Evolutionary conservation across 2,888 invertebrate species (phyloP), one percentile per base, ranked within the genome.

Genomic region (Apotomis betuletana): DNA sequence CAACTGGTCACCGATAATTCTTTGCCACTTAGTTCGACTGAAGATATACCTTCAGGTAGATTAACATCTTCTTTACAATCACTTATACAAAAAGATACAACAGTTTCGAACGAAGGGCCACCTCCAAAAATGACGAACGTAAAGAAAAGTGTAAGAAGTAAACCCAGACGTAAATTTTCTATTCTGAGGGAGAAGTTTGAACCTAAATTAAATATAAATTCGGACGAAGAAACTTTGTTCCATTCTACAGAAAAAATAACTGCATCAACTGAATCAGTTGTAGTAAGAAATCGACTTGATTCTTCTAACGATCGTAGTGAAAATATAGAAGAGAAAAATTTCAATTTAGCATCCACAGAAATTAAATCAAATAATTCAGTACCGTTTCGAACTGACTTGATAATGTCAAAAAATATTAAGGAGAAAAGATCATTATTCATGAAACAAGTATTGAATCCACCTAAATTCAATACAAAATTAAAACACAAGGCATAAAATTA

Each of bases 121-220:
- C 75, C 78, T 6, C 79, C 86, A 2, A 93, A 93, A 85, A 77
- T 85, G 69, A 84, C 88, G 6, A 90, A 90, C 74, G 82, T 84
- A n/a, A 92, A 90, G 79, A 94, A 92, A 79, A 86, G 80, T 59
- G 78, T 81, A 10, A 85, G 88, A 74, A 90, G 85, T 76, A 90
- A 90, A 80, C 94, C 94, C 0, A 88, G 94, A 71, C 86, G 94
- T 76, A 95, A 95, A 81, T 94, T 95, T 84, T 95, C 95, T 4
- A 89, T 95, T 70, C 81, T 95, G 15, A 89, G 94, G 77, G 95
- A 95, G 78, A 91, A 90, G 74, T 95, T 95, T 83, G 95, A 95
- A 83, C 93, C 94, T 36, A 91, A 90, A 81, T 71, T 80, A 46
- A 88, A 88, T 74, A 82, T 88, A 62, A 85, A 90, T 81, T 91